phyloP scores from a whole-genome alignment of 2,113 vertebrate genomes.

The Pimephales promelas region DNA sequence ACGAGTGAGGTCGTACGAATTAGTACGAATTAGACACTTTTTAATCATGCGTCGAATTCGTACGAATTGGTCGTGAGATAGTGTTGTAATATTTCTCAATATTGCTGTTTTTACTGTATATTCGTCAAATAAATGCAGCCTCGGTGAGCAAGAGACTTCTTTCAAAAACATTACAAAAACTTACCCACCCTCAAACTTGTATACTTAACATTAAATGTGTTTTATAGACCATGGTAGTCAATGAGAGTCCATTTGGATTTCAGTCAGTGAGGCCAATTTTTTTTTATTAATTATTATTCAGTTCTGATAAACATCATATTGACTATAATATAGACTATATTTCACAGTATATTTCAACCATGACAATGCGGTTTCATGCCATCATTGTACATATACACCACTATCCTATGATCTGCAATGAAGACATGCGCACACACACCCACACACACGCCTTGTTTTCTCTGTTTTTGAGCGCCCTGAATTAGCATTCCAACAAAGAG shows the following conservation, averaged over 20 bases:
- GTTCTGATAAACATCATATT: neutral
- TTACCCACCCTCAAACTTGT: no score
- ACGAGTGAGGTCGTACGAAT: no score
- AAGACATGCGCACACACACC: neutral
- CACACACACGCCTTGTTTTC: neutral
- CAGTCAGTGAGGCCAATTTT: neutral
- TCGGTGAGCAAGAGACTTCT: neutral
- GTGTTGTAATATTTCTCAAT: neutral
- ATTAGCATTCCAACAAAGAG: constrained; percentile 24
- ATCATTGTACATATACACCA: neutral
- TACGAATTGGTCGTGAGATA: no score
- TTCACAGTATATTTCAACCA: neutral
- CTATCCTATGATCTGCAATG: neutral
- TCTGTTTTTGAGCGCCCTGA: neutral
- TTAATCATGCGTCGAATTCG: no score
- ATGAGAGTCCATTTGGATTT: neutral
- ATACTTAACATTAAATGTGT: no score
- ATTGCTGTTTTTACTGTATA: neutral
- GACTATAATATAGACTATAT: no score
- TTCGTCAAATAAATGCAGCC: neutral
- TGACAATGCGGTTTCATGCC: neutral
- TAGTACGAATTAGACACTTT: no score
- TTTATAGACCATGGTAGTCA: neutral
- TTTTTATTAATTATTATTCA: neutral
- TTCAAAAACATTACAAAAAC: no score